Percentiles rank a stretch among this genome's conserved stretches.
These are phyloP conservation scores for Drosophila peninsularis DNA, from an alignment of 2,888 invertebrate genomes.

Conservation along the genomic window DNA sequence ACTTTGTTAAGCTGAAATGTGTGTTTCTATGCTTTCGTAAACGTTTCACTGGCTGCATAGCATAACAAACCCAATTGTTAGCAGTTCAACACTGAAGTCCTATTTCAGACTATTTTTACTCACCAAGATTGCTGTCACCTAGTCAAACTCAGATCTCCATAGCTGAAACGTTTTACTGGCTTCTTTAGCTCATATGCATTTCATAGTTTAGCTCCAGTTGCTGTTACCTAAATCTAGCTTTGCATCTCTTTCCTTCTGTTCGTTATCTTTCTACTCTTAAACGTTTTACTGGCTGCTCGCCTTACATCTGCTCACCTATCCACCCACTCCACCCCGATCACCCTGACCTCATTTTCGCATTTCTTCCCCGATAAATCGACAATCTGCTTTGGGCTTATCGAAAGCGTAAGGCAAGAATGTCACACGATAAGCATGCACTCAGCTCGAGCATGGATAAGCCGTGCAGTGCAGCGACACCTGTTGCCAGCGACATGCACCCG, in stretches of 20 bases:
- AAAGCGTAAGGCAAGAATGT: conserved; percentile 6
- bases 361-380: neutral
- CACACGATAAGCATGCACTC: conserved; percentile 14
- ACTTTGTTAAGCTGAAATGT: no score
- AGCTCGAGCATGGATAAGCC: conserved; percentile 2
- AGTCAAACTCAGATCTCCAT: neutral
- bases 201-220: no score
- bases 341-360: neutral
- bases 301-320: neutral
- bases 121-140: neutral
- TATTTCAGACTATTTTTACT: neutral
- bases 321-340: neutral
- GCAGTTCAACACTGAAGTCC: neutral
- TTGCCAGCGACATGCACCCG: conserved; percentile 11
- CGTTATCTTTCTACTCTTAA: neutral
- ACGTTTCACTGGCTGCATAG: neutral
- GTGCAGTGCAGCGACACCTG: conserved; percentile 1
- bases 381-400: conserved; percentile 14
- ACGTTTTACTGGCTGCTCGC: neutral
- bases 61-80: neutral
- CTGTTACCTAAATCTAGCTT: neutral
- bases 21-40: neutral
- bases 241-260: no score
- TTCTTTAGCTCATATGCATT: neutral
- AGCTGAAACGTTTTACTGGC: neutral